These are phyloP conservation scores for Lota lota DNA, from an alignment of 2,113 vertebrate species.

Conservation along the genomic window DNA sequence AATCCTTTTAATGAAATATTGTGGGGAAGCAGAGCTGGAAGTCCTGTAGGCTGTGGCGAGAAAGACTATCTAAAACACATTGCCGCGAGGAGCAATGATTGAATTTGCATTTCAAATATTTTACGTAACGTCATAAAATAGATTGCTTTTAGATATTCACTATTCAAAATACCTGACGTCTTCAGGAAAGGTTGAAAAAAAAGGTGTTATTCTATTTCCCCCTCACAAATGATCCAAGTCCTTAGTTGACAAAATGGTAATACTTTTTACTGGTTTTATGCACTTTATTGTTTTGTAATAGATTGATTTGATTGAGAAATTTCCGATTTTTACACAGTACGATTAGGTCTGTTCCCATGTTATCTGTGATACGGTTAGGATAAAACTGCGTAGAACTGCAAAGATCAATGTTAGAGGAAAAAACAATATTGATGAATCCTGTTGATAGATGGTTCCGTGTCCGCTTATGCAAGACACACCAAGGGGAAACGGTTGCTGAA, in stretches of 20 bases:
- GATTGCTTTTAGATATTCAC: conserved; percentile 1
- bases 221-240: conserved; percentile 9
- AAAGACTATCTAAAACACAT: conserved; percentile 21
- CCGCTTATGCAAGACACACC: no score
- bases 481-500: no score
- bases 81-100: conserved; percentile 1
- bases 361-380: no score
- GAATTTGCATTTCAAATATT: neutral
- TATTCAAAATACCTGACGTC: neutral
- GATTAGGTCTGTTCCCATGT: no score
- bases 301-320: conserved; percentile 11
- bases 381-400: no score
- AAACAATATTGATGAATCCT: no score
- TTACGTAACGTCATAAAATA: no score
- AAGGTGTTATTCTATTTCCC: no score
- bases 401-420: no score
- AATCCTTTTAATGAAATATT: conserved; percentile 56
- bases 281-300: neutral
- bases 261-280: neutral
- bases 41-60: neutral
- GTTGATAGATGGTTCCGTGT: no score
- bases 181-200: neutral
- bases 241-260: conserved; percentile 34
- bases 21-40: conserved; percentile 29
- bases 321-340: neutral